A percentile compares a stretch with the other conserved stretches of the same genome.
phyloP scores from a whole-genome alignment of 1,140 invertebrate species.

The Homarus americanus region DNA sequence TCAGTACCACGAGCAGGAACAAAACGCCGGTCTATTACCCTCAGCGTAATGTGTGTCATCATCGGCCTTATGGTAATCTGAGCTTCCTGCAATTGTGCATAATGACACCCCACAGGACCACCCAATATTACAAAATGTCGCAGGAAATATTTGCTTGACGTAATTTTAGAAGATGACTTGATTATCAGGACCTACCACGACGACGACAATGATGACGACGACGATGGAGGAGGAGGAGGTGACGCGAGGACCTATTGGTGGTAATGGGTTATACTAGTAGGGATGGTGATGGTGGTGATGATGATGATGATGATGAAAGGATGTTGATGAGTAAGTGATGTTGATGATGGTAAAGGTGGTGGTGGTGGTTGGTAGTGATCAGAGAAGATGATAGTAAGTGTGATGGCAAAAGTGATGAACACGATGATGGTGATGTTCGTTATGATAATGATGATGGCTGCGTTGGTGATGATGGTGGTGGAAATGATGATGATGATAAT shows the following conservation, averaged over 20 bases:
- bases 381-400: too few species aligned
- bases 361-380: background rate
- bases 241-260: background rate
- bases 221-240: background rate
- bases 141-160: conserved; percentile 33
- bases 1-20: conserved; percentile 21
- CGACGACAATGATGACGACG: background rate
- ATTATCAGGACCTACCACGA: conserved; percentile 11
- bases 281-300: background rate
- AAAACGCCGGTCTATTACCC: conserved; percentile 6
- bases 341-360: background rate
- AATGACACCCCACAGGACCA: conserved; percentile 23
- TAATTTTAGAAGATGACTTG: background rate
- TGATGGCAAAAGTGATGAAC: background rate
- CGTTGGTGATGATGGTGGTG: background rate
- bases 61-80: conserved; percentile 45
- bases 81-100: conserved; percentile 51
- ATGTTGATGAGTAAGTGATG: too few species aligned
- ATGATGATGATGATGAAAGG: background rate
- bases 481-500: background rate
- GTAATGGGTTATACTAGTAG: background rate
- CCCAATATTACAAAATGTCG: background rate
- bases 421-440: background rate
- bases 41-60: conserved; percentile 25
- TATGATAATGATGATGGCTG: background rate